Evolutionary conservation across 23 tunicate genomes (phyloP), one percentile per base, ranked within the genome.

Genomic region (Ciona savignyi): DNA sequence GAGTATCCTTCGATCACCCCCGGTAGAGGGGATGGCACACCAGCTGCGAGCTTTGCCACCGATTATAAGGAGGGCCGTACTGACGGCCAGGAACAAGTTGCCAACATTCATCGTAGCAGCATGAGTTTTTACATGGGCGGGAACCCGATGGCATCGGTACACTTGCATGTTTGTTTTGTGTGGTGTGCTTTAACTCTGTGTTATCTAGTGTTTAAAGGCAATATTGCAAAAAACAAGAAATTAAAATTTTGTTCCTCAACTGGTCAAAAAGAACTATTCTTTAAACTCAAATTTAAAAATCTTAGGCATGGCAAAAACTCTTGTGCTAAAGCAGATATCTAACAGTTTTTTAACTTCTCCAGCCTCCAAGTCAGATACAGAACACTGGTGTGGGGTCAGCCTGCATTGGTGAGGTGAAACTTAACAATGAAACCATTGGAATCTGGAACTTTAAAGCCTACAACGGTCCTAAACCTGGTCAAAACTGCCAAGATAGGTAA

Each of bases 391-490:
- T 63, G 4, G 77, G 48, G 4, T n/a, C n/a, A n/a, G 65, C 70
- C 51, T 80, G 84, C 51, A 4, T 80, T 24, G 27, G 66, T 25
- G 71, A 33, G 27, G 33, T 71, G 34, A 1, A 25, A 30, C 72
- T 80, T 1, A 89, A 83, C 77, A 33, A 74, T 48, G 88, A 82
- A 30, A 78, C 64, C 19, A 65, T 78, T 28, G 96, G 96, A 23
- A 26, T 89, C 24, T 89, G 85, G 85, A 89, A 89, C 66, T 89
- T 72, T 35, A 65, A 51, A 9, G 29, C 77, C 25, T 82, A 83
- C 51, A 66, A 56, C 1, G 96, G 96, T 11, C 77, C 88, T 35
- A 32, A 56, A 34, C 96, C 96, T 30, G 96, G 85, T 24, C 25
- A 56, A 26, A 76, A 70, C 24, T 83, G 88, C 33, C 56, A 26